A percentile compares a stretch with the other conserved stretches of the same genome.
Conservation (phyloP, 2,888 invertebrate species). For the Augiades crinisus region DNA sequence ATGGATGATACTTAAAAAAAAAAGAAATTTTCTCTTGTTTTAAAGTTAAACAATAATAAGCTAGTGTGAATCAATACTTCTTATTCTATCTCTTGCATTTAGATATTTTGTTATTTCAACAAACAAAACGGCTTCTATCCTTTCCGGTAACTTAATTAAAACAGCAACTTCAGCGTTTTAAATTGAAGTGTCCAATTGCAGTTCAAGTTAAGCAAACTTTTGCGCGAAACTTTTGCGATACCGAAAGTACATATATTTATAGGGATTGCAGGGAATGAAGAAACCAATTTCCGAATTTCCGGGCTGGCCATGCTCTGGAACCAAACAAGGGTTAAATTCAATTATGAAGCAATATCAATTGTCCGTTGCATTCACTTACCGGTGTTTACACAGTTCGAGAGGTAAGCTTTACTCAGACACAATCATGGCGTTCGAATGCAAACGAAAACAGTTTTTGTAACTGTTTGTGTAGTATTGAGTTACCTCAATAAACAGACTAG, state of each 20-base stretch:
- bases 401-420: too few species aligned
- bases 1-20: too few species aligned
- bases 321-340: conserved; percentile 18
- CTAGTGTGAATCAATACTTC: too few species aligned
- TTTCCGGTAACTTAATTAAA: neutral
- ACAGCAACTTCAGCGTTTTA: neutral
- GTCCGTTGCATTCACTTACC: conserved; percentile 8
- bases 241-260: conserved; percentile 2
- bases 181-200: conserved; percentile 1
- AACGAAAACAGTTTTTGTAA: too few species aligned
- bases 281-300: conserved; percentile 14
- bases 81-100: too few species aligned
- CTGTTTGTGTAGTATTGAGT: too few species aligned
- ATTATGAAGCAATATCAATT: conserved; percentile 14
- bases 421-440: too few species aligned
- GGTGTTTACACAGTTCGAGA: neutral
- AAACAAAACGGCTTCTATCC: neutral
- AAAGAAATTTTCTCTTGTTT: too few species aligned
- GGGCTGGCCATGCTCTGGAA: conserved; percentile 1
- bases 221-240: neutral
- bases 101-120: too few species aligned
- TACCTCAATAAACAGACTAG: too few species aligned
- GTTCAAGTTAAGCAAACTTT: neutral
- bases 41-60: too few species aligned
- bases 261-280: neutral